Conservation (phyloP, 1,140 invertebrate genomes). For the Sinella curviseta region DNA sequence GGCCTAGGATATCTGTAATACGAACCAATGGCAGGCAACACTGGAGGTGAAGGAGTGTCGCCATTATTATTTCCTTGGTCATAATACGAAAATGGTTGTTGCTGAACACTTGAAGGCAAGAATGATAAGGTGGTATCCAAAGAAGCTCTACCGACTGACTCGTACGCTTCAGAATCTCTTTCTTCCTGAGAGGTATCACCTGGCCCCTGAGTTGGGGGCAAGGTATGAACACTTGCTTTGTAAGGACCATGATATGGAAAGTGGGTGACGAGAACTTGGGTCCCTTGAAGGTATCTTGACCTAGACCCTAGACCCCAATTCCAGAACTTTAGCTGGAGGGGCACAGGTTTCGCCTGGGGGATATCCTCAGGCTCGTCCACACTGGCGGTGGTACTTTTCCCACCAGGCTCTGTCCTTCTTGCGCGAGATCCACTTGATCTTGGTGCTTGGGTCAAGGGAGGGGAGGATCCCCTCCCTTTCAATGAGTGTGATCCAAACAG, state of each 20-base stretch:
- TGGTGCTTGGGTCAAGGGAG: conserved; percentile 22
- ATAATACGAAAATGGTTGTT: conserved; percentile 29
- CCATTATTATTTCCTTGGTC: conserved; percentile 34
- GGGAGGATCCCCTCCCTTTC: conserved; percentile 41
- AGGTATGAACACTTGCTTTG: conserved; percentile 35
- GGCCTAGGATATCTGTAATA: conserved; percentile 44
- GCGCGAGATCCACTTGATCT: background rate
- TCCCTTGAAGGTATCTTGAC: conserved; percentile 36
- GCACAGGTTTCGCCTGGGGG: conserved; percentile 29
- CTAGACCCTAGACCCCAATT: conserved; percentile 40
- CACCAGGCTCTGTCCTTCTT: conserved; percentile 5
- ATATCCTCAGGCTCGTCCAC: background rate
- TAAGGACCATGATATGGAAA: conserved; percentile 45
- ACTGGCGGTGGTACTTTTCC: background rate
- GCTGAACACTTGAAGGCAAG: conserved; percentile 30
- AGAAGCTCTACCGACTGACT: conserved; percentile 6
- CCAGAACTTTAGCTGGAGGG: conserved; percentile 43
- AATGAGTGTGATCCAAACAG: conserved; percentile 35
- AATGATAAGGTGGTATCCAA: background rate
- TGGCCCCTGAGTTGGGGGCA: conserved; percentile 19
- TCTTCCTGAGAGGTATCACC: background rate
- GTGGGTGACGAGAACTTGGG: conserved; percentile 40
- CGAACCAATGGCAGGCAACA: conserved; percentile 32
- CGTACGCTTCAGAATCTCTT: background rate
- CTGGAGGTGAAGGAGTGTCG: conserved; percentile 33